Evolutionary conservation across 1,140 invertebrate genomes (phyloP).

Genomic region (Mercenaria mercenaria): DNA sequence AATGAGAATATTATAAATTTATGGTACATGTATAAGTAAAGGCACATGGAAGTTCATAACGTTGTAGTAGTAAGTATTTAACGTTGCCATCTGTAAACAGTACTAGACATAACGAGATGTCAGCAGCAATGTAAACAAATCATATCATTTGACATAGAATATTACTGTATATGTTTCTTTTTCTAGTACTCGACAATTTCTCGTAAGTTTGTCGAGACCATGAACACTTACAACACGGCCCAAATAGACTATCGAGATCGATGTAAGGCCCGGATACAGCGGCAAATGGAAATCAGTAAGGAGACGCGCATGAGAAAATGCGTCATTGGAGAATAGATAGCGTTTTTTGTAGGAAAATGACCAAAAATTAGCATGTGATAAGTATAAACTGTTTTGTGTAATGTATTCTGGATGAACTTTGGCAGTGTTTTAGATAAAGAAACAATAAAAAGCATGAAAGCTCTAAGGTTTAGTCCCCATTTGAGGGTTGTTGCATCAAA

Average conservation of each 20-base stretch:
- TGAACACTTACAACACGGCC: conserved; percentile 99
- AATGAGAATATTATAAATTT: no score
- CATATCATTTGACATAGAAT: not conserved
- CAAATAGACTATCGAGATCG: conserved; percentile 99
- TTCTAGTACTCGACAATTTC: conserved; percentile 85
- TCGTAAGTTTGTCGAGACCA: conserved; percentile 87
- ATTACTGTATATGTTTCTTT: not conserved
- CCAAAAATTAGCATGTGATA: conserved; percentile 29
- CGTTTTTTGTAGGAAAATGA: conserved; percentile 29
- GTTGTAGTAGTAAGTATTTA: no score
- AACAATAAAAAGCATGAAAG: no score
- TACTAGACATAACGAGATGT: no score
- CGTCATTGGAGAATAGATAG: not conserved
- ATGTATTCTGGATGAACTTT: no score
- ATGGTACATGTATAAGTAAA: no score
- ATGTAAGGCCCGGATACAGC: conserved; percentile 99
- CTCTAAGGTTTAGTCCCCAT: no score
- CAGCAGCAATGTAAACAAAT: no score
- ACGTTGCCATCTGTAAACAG: no score
- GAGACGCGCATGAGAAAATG: conserved; percentile 64
- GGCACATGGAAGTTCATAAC: no score
- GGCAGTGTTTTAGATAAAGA: no score
- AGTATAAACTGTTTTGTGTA: not conserved
- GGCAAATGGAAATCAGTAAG: conserved; percentile 99
- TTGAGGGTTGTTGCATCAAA: no score